Conservation (phyloP, 2,113 vertebrate genomes). For the Psilopogon haemacephalus region DNA sequence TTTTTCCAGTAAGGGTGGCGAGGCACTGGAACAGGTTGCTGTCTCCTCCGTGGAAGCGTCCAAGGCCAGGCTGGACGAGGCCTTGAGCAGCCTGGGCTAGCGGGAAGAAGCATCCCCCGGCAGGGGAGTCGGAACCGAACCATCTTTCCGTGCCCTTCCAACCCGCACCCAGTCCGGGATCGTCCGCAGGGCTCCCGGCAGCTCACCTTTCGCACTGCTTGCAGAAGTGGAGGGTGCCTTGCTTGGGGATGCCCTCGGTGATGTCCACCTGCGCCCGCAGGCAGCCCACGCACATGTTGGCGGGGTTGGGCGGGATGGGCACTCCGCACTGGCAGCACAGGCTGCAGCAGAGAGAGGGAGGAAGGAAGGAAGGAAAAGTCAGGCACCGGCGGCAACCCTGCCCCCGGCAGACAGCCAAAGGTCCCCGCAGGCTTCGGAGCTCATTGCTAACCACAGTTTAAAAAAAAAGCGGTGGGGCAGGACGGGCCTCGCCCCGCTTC, state of each 20-base stretch:
- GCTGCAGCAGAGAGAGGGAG: slow-evolving; percentile 63
- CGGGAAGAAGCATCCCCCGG: too few relatives aligned
- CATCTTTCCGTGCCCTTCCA: too few relatives aligned
- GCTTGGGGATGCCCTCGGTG: slow-evolving; percentile 97
- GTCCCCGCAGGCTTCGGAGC: too few relatives aligned
- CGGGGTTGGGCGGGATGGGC: slow-evolving; percentile 91
- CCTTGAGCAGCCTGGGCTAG: too few relatives aligned
- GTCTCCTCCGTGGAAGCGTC: too few relatives aligned
- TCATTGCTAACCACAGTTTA: too few relatives aligned
- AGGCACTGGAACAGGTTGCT: too few relatives aligned
- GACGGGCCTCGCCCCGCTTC: fast-evolving
- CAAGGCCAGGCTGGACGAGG: too few relatives aligned
- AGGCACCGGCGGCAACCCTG: not conserved
- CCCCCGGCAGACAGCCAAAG: not conserved
- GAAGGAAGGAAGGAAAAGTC: not conserved
- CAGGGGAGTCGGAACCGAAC: too few relatives aligned
- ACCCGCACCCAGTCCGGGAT: too few relatives aligned
- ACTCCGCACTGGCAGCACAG: slow-evolving; percentile 94
- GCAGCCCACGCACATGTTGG: slow-evolving; percentile 96
- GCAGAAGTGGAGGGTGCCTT: slow-evolving; percentile 92
- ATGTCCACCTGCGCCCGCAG: slow-evolving; percentile 94
- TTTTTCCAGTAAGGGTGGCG: too few relatives aligned
- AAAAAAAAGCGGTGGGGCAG: fast-evolving
- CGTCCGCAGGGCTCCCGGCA: too few relatives aligned
- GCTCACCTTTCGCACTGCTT: slow-evolving; percentile 94